phyloP scores from a whole-genome alignment of 2,888 invertebrate species.

The Epsilonema sp. region DNA sequence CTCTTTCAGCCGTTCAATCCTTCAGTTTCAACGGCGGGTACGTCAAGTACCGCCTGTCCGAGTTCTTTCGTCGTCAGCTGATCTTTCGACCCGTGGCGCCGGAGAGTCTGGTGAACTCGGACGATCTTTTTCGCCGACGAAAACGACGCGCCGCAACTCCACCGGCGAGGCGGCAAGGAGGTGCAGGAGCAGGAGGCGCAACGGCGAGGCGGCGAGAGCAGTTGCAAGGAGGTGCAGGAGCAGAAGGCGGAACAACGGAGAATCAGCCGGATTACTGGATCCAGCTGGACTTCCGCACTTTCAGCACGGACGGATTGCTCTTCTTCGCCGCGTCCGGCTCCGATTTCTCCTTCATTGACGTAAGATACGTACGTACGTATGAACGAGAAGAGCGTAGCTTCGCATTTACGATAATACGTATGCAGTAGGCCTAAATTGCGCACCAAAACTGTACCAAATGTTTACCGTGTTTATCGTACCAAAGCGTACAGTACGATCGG shows the following conservation, averaged over 20 bases:
- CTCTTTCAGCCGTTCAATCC: constrained; percentile 46
- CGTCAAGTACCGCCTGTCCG: constrained; percentile 51
- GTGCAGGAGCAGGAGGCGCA: too few relatives aligned
- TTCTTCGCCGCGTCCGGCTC: constrained; percentile 66
- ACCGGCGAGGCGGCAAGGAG: neutral
- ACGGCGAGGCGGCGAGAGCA: neutral
- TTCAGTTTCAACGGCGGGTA: constrained; percentile 57
- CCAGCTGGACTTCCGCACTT: constrained; percentile 53
- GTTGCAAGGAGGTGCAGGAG: too few relatives aligned
- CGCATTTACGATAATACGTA: too few relatives aligned
- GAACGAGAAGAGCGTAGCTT: too few relatives aligned
- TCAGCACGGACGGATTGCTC: constrained; percentile 54
- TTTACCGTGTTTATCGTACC: too few relatives aligned
- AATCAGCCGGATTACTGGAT: constrained; percentile 1
- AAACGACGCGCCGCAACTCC: neutral
- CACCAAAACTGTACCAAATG: too few relatives aligned
- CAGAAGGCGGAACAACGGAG: too few relatives aligned
- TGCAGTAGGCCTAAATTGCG: too few relatives aligned
- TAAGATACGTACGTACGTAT: too few relatives aligned
- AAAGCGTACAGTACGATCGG: too few relatives aligned
- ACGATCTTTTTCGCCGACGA: neutral
- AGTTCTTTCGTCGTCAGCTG: constrained; percentile 66
- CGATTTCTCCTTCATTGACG: constrained; percentile 61
- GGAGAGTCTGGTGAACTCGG: constrained; percentile 1
- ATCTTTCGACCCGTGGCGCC: constrained; percentile 35